phyloP scores from a whole-genome alignment of 2,888 invertebrate species.

The Neoaliturus tenellus region DNA sequence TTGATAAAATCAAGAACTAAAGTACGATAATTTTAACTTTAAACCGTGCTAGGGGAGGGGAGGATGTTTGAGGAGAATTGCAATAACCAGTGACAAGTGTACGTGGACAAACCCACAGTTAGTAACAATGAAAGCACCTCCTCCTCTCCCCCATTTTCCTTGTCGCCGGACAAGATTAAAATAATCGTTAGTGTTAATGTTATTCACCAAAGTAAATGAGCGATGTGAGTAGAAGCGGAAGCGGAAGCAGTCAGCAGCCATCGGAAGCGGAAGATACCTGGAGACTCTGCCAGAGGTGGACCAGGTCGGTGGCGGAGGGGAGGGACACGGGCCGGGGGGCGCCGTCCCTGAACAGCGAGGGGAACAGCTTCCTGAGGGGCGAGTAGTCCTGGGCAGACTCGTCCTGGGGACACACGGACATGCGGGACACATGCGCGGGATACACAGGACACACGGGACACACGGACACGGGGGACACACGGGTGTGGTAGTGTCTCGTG shows the following conservation, averaged over 20 bases:
- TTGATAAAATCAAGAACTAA: too few species aligned
- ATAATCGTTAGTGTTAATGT: background rate
- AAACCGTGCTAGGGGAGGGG: too few species aligned
- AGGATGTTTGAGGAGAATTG: too few species aligned
- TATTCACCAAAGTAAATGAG: background rate
- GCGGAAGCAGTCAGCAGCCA: background rate
- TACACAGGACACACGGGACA: background rate
- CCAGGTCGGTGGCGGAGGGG: conserved; percentile 68
- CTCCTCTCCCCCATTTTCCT: too few species aligned
- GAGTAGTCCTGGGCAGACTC: conserved; percentile 32
- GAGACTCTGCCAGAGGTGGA: conserved; percentile 69
- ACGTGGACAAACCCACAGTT: too few species aligned
- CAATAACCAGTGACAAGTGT: too few species aligned
- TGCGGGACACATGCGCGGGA: background rate
- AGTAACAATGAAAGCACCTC: too few species aligned
- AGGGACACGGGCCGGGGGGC: conserved; percentile 69
- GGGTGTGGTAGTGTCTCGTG: background rate
- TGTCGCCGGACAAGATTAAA: too few species aligned
- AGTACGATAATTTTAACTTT: too few species aligned
- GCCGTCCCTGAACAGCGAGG: conserved; percentile 48
- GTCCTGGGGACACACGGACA: background rate
- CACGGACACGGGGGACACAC: conserved; percentile 10
- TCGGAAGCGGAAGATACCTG: conserved; percentile 69
- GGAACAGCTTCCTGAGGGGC: conserved; percentile 41
- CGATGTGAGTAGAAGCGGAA: conserved; percentile 3